phyloP scores from a whole-genome alignment of 2,888 invertebrate species.

The Leptopilina syphax region DNA sequence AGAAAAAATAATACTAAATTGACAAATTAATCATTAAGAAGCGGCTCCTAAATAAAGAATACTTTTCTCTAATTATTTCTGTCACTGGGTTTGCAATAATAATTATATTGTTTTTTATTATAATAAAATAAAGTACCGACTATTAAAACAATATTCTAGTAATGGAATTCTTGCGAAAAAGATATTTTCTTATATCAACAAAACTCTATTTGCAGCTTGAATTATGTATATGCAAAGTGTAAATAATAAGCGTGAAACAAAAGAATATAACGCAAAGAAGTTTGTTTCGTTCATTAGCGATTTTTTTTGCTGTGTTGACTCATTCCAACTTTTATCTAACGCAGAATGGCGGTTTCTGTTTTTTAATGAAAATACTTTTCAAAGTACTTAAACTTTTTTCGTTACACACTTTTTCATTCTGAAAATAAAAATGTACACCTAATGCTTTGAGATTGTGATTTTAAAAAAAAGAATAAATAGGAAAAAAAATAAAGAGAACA shows the following conservation, averaged over 20 bases:
- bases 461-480: background rate
- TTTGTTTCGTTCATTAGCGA: constrained; percentile 12
- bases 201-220: constrained; percentile 47
- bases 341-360: background rate
- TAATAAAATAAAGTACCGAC: no score
- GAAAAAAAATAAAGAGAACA: no score
- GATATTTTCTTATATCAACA: constrained; percentile 49
- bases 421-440: background rate
- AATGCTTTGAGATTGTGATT: background rate
- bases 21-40: no score
- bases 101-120: no score
- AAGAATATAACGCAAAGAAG: background rate
- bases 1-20: no score
- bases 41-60: no score
- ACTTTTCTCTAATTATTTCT: no score
- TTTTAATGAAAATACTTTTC: constrained; percentile 17
- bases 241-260: constrained; percentile 11
- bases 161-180: background rate
- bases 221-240: constrained; percentile 25
- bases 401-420: background rate
- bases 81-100: no score
- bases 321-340: constrained; percentile 15
- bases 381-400: constrained; percentile 4
- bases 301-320: background rate
- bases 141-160: no score